Evolutionary conservation across 1,140 invertebrate genomes (phyloP), one percentile per base, ranked within the genome.

Genomic region (Reticulitermes speratus): DNA sequence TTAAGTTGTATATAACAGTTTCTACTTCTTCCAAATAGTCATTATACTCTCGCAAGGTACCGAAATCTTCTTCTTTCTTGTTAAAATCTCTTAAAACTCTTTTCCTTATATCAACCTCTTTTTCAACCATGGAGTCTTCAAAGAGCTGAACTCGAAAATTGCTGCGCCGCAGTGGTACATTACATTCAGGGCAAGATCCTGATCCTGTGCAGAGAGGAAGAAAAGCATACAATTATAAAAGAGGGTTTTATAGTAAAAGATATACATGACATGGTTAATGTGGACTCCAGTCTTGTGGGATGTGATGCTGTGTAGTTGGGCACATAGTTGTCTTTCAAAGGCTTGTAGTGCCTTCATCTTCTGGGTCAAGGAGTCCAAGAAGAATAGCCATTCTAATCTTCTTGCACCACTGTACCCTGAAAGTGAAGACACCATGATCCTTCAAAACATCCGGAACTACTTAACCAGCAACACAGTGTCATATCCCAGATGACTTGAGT

Each of bases 71-170:
- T 90, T 98, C 96, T 89, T 95, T 97, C 89, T 98, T 97, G 88
- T 98, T 98, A 89, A 96, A 98, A 90, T 98, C 97, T 89, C 96
- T 95, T 1, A 98, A 90, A 45, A 99, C 94, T 89, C 95, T 94
- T 90, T 96, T 97, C 32, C 99, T 92, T 88, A 99, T 98, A 89
- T 99, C 98, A 16, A 99, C 95, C 93, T 99, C 99, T 90, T 99
- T 99, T 91, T 99, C 99, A 3, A 99, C 96, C 91, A 94, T 94
- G 3, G 98, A 91, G 93, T 99, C 98, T 93, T 99, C 98, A 90
- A 99, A 99, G 11, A 99, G 91, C 89, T 99, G 98, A 32, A 98
- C 94, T 75, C 98, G 94, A 90, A 99, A 99, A 90, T 98, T 98
- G 89, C 94, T 96, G 88, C 97, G 93, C 19, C 97, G 92, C 52